These are phyloP conservation scores for Ips nitidus DNA, from an alignment of 1,140 invertebrate genomes.

Conservation along the genomic window DNA sequence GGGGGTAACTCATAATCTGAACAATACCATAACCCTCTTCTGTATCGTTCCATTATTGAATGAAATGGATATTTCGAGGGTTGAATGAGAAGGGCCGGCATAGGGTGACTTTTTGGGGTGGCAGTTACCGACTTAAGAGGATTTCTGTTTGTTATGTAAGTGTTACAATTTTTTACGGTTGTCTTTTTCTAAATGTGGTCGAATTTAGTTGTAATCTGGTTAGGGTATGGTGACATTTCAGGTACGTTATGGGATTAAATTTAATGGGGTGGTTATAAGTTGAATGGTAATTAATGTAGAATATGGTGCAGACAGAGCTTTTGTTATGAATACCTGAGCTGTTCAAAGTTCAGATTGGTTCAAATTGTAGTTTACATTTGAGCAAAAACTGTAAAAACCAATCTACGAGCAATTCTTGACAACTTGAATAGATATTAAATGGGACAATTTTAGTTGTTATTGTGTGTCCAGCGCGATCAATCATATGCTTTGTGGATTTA, in stretches of 20 bases:
- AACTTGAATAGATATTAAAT: not conserved
- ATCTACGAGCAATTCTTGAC: too few relatives aligned
- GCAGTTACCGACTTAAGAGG: slow-evolving; percentile 29
- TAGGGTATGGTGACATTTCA: slow-evolving; percentile 28
- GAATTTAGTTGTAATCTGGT: slow-evolving; percentile 47
- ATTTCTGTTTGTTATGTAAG: slow-evolving; percentile 38
- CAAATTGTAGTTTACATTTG: too few relatives aligned
- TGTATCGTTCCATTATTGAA: slow-evolving; percentile 46
- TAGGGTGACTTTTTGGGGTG: slow-evolving; percentile 41
- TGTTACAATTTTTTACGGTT: slow-evolving; percentile 51
- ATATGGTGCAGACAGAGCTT: too few relatives aligned
- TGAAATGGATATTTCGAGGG: slow-evolving; percentile 47
- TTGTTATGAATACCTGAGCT: too few relatives aligned
- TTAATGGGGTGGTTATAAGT: not conserved
- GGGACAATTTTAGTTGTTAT: slow-evolving; percentile 13
- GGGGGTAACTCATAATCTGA: slow-evolving; percentile 46
- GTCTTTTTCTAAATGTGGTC: slow-evolving; percentile 49
- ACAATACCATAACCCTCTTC: slow-evolving; percentile 48
- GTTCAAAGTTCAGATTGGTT: too few relatives aligned
- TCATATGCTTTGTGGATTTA: slow-evolving; percentile 12
- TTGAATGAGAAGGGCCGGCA: slow-evolving; percentile 39
- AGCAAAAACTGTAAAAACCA: too few relatives aligned
- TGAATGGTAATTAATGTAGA: too few relatives aligned
- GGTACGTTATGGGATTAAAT: slow-evolving; percentile 30
- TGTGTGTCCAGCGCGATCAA: slow-evolving; percentile 16